Evolutionary conservation across 2,113 vertebrate species (phyloP).

Genomic region (Hassar affinis): DNA sequence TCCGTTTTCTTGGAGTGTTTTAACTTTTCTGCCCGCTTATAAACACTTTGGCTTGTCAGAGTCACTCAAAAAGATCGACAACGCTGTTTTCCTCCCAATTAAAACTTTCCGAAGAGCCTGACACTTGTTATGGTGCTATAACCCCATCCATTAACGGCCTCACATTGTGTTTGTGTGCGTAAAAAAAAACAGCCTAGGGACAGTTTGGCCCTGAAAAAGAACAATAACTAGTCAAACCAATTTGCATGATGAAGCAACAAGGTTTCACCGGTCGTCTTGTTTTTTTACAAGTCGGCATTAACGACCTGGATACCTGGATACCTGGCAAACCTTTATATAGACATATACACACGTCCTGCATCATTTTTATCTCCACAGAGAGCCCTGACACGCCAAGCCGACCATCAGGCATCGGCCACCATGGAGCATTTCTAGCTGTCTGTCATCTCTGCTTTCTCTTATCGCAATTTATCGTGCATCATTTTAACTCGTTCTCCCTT

Average conservation of each 20-base stretch:
- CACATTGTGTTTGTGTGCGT: constrained; percentile 1
- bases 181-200: constrained; percentile 4
- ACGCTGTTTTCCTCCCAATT: constrained; percentile 59
- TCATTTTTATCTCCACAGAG: background rate
- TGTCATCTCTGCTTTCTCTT: background rate
- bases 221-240: constrained; percentile 40
- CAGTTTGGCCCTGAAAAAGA: constrained; percentile 46
- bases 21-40: background rate
- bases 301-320: background rate
- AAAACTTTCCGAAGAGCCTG: constrained; percentile 63
- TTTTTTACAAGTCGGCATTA: background rate
- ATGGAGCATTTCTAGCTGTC: background rate
- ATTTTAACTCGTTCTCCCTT: background rate
- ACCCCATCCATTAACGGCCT: constrained; percentile 58
- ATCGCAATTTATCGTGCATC: background rate
- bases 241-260: background rate
- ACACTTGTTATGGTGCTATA: constrained; percentile 60
- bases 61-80: constrained; percentile 46
- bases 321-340: background rate
- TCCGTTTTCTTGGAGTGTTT: constrained; percentile 16
- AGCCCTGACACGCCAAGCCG: background rate
- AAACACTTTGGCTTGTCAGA: constrained; percentile 44
- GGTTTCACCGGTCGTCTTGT: background rate
- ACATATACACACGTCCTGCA: background rate
- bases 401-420: background rate